Percentiles rank a stretch among this genome's conserved stretches.
phyloP scores from a whole-genome alignment of 1,140 invertebrate species.

The Trichoplusia ni region DNA sequence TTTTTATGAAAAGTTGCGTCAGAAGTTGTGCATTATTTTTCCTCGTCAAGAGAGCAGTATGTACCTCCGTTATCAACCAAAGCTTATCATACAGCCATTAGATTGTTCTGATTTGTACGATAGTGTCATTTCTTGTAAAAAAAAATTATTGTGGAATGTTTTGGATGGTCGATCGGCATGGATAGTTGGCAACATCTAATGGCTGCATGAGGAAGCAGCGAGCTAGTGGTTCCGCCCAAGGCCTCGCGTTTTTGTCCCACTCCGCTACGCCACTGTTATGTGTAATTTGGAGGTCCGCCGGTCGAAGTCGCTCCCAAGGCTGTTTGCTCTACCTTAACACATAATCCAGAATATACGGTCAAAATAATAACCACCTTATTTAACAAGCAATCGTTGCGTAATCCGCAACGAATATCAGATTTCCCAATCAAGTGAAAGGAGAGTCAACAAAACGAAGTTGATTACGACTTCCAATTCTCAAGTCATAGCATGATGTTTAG shows the following conservation, averaged over 20 bases:
- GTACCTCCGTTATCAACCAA: constrained; percentile 27
- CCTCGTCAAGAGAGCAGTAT: constrained; percentile 18
- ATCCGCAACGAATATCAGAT: constrained; percentile 15
- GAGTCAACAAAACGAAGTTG: constrained; percentile 16
- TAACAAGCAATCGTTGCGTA: constrained; percentile 1
- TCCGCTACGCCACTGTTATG: constrained; percentile 72
- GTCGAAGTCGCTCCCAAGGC: constrained; percentile 58
- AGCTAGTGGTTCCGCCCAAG: constrained; percentile 35
- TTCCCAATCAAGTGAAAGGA: constrained; percentile 31
- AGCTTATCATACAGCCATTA: constrained; percentile 38
- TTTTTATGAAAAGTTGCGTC: not conserved
- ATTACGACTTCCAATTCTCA: constrained; percentile 8
- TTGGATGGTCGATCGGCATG: not conserved
- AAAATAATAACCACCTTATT: not conserved
- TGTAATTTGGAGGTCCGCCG: constrained; percentile 80
- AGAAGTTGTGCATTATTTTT: constrained; percentile 19
- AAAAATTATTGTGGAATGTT: not conserved
- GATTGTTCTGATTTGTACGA: constrained; percentile 29
- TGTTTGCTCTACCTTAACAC: constrained; percentile 25
- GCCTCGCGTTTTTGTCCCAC: constrained; percentile 55
- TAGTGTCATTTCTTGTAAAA: constrained; percentile 16
- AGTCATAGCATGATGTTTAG: not conserved
- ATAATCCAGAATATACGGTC: constrained; percentile 21
- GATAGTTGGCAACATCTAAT: constrained; percentile 16
- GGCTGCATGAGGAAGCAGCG: constrained; percentile 53